A percentile compares a stretch with the other conserved stretches of the same genome.
These are phyloP conservation scores for Paguma larvata DNA, from an alignment of 2,797 vertebrate species.

Conservation along the genomic window DNA sequence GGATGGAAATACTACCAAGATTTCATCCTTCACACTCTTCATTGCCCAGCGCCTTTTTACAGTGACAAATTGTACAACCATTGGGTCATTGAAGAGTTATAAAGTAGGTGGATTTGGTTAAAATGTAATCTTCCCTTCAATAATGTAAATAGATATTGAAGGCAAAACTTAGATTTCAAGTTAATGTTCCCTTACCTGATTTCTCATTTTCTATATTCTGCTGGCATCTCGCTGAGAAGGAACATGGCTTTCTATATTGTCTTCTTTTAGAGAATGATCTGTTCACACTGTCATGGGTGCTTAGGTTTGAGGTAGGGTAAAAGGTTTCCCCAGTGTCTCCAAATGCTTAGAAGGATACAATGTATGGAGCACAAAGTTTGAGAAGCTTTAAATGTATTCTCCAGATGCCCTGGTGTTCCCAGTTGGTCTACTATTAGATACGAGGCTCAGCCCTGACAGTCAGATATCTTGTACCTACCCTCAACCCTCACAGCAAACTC, in stretches of 20 bases:
- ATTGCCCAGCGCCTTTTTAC: background rate
- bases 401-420: background rate
- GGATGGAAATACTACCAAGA: background rate
- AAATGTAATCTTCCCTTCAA: background rate
- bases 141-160: background rate
- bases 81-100: background rate
- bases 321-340: background rate
- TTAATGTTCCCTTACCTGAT: background rate
- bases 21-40: background rate
- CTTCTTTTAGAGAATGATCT: background rate
- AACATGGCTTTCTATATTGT: background rate
- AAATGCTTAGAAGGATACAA: background rate
- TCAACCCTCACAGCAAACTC: background rate
- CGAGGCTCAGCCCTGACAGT: background rate
- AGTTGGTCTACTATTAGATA: background rate
- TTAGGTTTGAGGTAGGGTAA: background rate
- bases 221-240: background rate
- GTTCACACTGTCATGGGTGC: background rate
- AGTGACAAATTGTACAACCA: fast-evolving
- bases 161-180: background rate
- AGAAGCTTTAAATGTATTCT: background rate
- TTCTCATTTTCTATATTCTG: conserved; percentile 15
- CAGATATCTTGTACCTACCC: too few species aligned
- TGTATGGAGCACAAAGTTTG: background rate
- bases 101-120: background rate